A percentile compares a stretch with the other conserved stretches of the same genome.
Conservation (phyloP, 2,797 vertebrate species). For the Aselliscus stoliczkanus region DNA sequence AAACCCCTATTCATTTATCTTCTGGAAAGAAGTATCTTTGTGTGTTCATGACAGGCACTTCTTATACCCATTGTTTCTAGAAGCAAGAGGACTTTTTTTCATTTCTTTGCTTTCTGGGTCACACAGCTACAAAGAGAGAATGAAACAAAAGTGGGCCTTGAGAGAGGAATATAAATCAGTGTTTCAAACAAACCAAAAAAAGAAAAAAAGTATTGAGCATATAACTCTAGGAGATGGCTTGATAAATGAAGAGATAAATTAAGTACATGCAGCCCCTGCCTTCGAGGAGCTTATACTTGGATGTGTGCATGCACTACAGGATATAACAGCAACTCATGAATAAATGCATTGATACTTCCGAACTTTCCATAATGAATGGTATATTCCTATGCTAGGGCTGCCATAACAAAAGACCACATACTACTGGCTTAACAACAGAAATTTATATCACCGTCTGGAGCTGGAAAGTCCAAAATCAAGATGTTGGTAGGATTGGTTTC, state of each 20-base stretch:
- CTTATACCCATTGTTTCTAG: not conserved
- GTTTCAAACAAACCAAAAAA: not conserved
- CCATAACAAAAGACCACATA: not conserved
- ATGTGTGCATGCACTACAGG: not conserved
- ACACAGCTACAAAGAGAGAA: not conserved
- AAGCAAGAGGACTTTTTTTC: not conserved
- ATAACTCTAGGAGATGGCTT: not conserved
- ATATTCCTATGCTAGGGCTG: not conserved
- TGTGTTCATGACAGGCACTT: not conserved
- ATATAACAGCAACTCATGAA: not conserved
- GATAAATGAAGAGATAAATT: not conserved
- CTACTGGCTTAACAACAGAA: not conserved
- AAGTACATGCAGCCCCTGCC: not conserved
- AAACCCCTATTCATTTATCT: constrained; percentile 39
- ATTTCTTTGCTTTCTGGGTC: not conserved
- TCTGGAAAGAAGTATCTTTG: constrained; percentile 24
- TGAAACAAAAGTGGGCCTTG: not conserved
- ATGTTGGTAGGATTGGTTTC: not conserved
- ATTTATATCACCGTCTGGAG: not conserved
- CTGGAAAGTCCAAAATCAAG: not conserved
- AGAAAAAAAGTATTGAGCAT: not conserved
- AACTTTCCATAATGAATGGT: not conserved
- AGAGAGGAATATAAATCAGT: not conserved
- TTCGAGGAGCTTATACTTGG: not conserved
- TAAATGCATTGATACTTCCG: accelerated